These are phyloP conservation scores for Drosophila watanabei DNA, from an alignment of 1,140 invertebrate genomes.

Conservation along the genomic window DNA sequence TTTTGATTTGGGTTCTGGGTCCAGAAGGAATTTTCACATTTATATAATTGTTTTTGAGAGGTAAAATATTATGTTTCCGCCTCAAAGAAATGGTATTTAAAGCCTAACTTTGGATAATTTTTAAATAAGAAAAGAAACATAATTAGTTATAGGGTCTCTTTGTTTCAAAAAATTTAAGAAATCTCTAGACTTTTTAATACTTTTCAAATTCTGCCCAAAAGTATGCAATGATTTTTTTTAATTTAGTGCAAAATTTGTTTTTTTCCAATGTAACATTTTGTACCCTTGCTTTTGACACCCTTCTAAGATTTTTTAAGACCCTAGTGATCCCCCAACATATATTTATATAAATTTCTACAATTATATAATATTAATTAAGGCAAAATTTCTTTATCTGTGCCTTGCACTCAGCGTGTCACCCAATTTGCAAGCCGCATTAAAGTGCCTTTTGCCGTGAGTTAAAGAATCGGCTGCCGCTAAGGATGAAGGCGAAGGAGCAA, in stretches of 20 bases:
- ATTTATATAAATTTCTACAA: neutral
- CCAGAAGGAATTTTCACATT: neutral
- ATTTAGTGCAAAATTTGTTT: neutral
- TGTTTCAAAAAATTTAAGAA: neutral
- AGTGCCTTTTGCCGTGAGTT: slow-evolving; percentile 15
- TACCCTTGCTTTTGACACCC: neutral
- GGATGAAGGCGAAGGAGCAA: neutral
- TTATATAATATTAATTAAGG: slow-evolving; percentile 1
- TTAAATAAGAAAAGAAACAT: neutral
- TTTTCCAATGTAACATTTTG: neutral
- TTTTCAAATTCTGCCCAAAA: neutral
- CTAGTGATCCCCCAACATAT: too few species aligned
- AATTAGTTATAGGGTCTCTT: neutral
- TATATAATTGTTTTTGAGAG: neutral
- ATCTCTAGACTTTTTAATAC: neutral
- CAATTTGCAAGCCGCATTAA: slow-evolving; percentile 3
- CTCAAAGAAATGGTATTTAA: neutral
- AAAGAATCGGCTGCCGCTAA: slow-evolving; percentile 15
- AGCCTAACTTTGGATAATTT: too few species aligned
- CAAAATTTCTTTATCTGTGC: slow-evolving; percentile 9
- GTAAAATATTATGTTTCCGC: neutral
- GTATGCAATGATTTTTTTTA: neutral
- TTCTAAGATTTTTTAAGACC: neutral
- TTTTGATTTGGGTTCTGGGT: neutral
- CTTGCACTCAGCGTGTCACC: slow-evolving; percentile 14